These are phyloP conservation scores for Argyresthia goedartella DNA, from an alignment of 2,888 invertebrate genomes.

Conservation along the genomic window DNA sequence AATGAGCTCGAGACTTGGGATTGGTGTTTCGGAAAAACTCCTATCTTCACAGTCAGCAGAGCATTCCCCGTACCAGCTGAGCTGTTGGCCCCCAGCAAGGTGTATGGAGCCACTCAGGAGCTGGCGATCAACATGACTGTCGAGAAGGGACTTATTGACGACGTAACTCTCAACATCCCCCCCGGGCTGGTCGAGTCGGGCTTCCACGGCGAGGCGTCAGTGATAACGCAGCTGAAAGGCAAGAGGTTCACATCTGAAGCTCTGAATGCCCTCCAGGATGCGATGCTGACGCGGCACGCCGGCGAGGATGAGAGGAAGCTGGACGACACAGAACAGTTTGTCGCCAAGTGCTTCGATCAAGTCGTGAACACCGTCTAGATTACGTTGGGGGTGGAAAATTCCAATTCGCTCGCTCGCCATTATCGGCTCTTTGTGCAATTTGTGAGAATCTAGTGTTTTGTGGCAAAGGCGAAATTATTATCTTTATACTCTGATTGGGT, in stretches of 20 bases:
- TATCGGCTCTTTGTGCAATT: conserved; percentile 61
- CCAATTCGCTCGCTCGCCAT: too few species aligned
- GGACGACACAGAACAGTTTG: conserved; percentile 72
- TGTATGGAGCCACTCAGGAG: conserved; percentile 53
- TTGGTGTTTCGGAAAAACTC: conserved; percentile 91
- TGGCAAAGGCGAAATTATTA: background rate
- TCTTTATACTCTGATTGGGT: background rate
- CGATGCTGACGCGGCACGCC: conserved; percentile 51
- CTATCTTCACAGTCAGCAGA: conserved; percentile 82
- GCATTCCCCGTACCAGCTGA: conserved; percentile 72
- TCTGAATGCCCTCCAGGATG: conserved; percentile 69
- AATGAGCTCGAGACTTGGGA: conserved; percentile 84
- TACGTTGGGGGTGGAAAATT: too few species aligned
- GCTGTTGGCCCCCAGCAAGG: conserved; percentile 50
- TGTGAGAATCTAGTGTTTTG: conserved; percentile 60
- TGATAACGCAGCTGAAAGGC: conserved; percentile 75
- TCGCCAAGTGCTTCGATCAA: conserved; percentile 74
- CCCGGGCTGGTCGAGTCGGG: conserved; percentile 71
- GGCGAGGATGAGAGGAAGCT: conserved; percentile 39
- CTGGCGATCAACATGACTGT: conserved; percentile 75
- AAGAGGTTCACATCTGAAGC: conserved; percentile 76
- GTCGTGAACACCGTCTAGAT: conserved; percentile 67
- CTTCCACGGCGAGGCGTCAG: conserved; percentile 74
- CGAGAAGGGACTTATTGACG: conserved; percentile 74
- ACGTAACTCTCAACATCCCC: conserved; percentile 75